phyloP scores from a whole-genome alignment of 2,888 invertebrate genomes.

The Phyto melanocephala region DNA sequence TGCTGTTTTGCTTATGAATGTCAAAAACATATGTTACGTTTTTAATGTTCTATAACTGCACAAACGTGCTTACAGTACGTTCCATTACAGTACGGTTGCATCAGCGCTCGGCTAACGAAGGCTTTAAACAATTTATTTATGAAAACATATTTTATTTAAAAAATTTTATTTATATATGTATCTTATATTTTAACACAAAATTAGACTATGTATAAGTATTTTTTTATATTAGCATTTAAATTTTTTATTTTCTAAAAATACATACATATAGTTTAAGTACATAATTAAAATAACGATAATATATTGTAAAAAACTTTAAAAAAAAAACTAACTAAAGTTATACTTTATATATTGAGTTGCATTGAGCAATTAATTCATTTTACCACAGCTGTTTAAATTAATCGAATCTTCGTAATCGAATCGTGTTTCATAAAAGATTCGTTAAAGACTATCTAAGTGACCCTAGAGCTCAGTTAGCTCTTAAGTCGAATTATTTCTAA shows the following conservation, averaged over 20 bases:
- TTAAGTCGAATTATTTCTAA: too few relatives aligned
- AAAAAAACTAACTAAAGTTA: constrained; percentile 10
- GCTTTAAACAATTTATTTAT: too few relatives aligned
- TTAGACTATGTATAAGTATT: constrained; percentile 34
- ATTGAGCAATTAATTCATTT: neutral
- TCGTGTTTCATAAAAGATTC: neutral
- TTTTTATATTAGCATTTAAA: neutral
- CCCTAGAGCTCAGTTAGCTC: too few relatives aligned
- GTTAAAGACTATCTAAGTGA: too few relatives aligned
- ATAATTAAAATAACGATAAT: constrained; percentile 30
- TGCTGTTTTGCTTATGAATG: too few relatives aligned
- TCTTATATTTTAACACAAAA: constrained; percentile 33
- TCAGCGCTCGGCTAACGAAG: too few relatives aligned
- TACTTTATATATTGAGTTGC: constrained; percentile 12
- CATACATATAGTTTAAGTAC: neutral
- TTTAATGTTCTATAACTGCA: too few relatives aligned
- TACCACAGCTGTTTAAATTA: neutral
- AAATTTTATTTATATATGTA: constrained; percentile 4
- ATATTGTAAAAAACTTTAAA: neutral
- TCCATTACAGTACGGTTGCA: too few relatives aligned
- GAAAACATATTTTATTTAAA: neutral
- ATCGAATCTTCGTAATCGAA: neutral
- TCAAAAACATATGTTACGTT: too few relatives aligned
- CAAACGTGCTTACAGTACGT: too few relatives aligned
- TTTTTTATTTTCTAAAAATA: neutral